Percentiles rank a stretch among this genome's conserved stretches.
phyloP scores from a whole-genome alignment of 1,140 invertebrate species.

The Lerema accius region DNA sequence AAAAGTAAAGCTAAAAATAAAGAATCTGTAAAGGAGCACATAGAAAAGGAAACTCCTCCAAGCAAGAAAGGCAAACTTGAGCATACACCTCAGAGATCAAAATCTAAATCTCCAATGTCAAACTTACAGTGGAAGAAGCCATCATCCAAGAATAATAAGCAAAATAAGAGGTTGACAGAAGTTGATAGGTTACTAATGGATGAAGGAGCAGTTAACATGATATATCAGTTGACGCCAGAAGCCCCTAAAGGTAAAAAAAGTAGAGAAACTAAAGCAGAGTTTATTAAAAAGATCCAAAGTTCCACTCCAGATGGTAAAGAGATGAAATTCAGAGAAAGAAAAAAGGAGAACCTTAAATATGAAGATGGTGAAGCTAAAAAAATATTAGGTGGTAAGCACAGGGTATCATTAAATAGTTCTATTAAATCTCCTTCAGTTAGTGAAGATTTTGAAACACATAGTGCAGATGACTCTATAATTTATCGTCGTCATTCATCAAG shows the following conservation, averaged over 20 bases:
- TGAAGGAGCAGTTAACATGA: constrained; percentile 93
- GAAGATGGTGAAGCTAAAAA: constrained; percentile 75
- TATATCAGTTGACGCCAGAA: constrained; percentile 87
- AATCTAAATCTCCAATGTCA: constrained; percentile 65
- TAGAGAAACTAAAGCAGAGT: constrained; percentile 78
- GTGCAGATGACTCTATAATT: constrained; percentile 90
- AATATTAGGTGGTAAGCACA: constrained; percentile 72
- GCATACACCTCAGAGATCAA: constrained; percentile 44
- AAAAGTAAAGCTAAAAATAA: constrained; percentile 59
- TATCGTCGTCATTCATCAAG: constrained; percentile 91
- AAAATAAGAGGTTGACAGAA: constrained; percentile 86
- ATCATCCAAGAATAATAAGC: constrained; percentile 65
- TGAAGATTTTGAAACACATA: constrained; percentile 84
- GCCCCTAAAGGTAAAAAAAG: constrained; percentile 78
- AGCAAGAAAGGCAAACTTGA: constrained; percentile 66
- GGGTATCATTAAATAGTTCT: constrained; percentile 63
- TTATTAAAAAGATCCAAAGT: constrained; percentile 84
- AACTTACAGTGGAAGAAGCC: constrained; percentile 77
- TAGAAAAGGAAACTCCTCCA: constrained; percentile 50
- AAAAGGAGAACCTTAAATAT: constrained; percentile 62
- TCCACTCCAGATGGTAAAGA: constrained; percentile 79
- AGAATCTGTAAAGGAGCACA: constrained; percentile 40
- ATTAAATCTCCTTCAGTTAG: constrained; percentile 82
- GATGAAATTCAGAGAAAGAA: constrained; percentile 80
- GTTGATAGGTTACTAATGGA: constrained; percentile 91